phyloP scores from a whole-genome alignment of 2,797 vertebrate species.

The Lates japonicus region DNA sequence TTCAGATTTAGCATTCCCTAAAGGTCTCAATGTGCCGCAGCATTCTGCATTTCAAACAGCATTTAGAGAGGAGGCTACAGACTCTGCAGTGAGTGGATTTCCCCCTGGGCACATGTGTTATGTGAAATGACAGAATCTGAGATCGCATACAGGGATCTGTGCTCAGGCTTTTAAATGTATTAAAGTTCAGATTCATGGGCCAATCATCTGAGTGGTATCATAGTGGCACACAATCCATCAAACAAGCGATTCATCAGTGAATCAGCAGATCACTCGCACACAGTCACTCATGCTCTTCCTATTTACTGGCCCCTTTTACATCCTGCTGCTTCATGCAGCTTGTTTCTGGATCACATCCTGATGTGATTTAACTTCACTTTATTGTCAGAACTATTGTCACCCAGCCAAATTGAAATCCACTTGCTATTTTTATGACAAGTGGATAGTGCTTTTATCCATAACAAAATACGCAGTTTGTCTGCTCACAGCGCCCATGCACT shows the following conservation, averaged over 20 bases:
- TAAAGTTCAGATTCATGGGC: conserved; percentile 41
- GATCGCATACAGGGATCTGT: conserved; percentile 12
- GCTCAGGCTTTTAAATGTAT: conserved; percentile 53
- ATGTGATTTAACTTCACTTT: neutral
- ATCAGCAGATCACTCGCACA: conserved; percentile 14
- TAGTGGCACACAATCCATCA: conserved; percentile 1
- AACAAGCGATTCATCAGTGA: neutral
- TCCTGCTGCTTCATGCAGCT: neutral
- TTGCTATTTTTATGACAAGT: neutral
- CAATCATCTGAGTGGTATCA: conserved; percentile 27
- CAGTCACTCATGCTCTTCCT: neutral
- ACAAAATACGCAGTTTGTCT: neutral
- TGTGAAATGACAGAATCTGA: conserved; percentile 46
- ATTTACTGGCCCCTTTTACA: neutral
- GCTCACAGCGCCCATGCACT: neutral
- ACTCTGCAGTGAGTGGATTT: conserved; percentile 52
- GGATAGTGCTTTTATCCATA: neutral
- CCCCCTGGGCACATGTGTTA: conserved; percentile 2
- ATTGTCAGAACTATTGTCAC: neutral
- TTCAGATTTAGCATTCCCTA: conserved; percentile 60
- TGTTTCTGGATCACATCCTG: neutral
- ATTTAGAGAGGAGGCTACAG: conserved; percentile 27
- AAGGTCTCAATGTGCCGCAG: conserved; percentile 58
- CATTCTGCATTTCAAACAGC: conserved; percentile 68
- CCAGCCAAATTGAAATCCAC: neutral